Evolutionary conservation across 2,113 vertebrate species (phyloP), one percentile per base, ranked within the genome.

Genomic region (Chaetops frenatus): DNA sequence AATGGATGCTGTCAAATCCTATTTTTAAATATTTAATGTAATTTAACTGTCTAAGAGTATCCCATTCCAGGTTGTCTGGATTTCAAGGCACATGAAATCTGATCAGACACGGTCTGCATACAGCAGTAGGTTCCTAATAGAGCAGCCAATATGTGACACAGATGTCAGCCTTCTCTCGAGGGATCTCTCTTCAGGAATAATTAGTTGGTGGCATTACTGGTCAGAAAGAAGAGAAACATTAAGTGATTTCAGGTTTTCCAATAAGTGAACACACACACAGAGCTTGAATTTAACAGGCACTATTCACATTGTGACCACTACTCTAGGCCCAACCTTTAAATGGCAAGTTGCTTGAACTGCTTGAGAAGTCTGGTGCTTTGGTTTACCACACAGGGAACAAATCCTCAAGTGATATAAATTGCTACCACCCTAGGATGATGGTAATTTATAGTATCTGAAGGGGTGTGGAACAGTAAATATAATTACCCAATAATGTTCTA

Each of bases 1-100:
- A 85, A 73, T 73, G 62, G 60, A 76, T 53, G 31, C 88, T 62
- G 84, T 91, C 47, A 82, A 89, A 77, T 54, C 76, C 84, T 40
- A 2, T 28, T 35, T 87, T 92, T 94, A 95, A 96, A 89, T 91
- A 91, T 91, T 94, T 80, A 33, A 95, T 85, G 54, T 42, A 21
- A 50, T 82, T 80, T 79, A 73, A 90, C 45, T 80, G 47, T 58
- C 71, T 56, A 19, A 35, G 53, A 69, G 62, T 85, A 87, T 88
- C 56, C 35, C 44, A 21, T 88, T 87, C 84, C 81, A 85, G n/a
- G 21, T 7, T 72, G 36, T 79, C 65, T 81, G 78, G 42, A 65
- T 94, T 89, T 81, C 4, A 15, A 82, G 78, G 45, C 70, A 73
- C 57, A 15, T 54, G 86, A 87, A 91, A 95, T 65, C 73, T 64